A percentile compares a stretch with the other conserved stretches of the same genome.
phyloP scores from a whole-genome alignment of 2,113 vertebrate genomes.

The Antechinus flavipes region DNA sequence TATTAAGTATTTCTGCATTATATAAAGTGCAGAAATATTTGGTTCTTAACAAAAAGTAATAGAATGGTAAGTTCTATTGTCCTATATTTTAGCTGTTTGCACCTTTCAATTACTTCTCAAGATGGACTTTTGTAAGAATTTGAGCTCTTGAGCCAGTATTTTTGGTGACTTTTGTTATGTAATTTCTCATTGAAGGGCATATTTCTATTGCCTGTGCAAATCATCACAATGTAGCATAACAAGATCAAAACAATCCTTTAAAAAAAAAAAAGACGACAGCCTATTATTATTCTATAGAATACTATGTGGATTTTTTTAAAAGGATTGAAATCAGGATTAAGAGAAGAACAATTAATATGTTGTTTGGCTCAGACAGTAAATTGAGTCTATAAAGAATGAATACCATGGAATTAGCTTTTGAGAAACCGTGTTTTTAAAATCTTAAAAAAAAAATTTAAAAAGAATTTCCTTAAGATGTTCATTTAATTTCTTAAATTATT shows the following conservation, averaged over 20 bases:
- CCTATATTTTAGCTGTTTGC: not conserved
- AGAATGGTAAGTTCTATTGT: not conserved
- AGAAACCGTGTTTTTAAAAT: accelerated
- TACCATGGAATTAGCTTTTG: accelerated
- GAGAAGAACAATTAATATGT: no score
- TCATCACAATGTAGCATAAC: accelerated
- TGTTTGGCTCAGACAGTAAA: accelerated
- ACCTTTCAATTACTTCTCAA: not conserved
- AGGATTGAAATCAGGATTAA: not conserved
- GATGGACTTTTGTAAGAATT: not conserved
- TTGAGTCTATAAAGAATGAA: not conserved
- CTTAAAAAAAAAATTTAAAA: accelerated
- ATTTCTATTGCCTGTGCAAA: not conserved
- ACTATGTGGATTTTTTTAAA: not conserved
- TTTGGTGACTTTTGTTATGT: not conserved
- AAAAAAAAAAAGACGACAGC: not conserved
- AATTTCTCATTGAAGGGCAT: not conserved
- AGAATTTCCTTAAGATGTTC: not conserved
- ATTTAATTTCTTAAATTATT: no score
- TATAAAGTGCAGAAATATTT: not conserved
- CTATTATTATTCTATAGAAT: not conserved
- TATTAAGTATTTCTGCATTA: not conserved
- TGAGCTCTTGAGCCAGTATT: not conserved
- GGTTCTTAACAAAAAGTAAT: not conserved
- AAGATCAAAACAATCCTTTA: not conserved